phyloP scores from a whole-genome alignment of 2,113 vertebrate species.

The Carettochelys insculpta region DNA sequence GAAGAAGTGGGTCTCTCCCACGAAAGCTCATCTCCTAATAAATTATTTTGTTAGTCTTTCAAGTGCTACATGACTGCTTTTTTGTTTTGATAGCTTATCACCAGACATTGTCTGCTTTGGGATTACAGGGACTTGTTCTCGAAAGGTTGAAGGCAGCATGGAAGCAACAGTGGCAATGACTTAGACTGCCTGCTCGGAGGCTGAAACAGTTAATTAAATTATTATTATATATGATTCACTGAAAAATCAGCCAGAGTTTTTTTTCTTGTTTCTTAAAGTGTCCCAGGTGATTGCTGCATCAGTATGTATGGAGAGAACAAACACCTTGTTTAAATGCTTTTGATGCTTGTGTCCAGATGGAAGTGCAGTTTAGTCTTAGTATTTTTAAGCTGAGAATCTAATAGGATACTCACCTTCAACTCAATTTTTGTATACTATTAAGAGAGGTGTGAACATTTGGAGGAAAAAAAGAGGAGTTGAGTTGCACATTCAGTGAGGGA shows the following conservation, averaged over 20 bases:
- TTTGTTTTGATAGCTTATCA: no score
- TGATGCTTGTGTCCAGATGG: conserved; percentile 55
- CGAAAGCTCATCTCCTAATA: no score
- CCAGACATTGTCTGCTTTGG: background rate
- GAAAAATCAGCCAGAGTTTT: no score
- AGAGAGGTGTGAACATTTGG: conserved; percentile 20
- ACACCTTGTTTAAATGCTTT: conserved; percentile 25
- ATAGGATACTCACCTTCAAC: conserved; percentile 15
- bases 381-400: conserved; percentile 39
- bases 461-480: conserved; percentile 16
- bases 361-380: conserved; percentile 47
- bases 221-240: background rate
- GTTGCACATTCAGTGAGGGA: accelerated
- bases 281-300: background rate
- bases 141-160: background rate
- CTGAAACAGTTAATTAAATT: conserved; percentile 38
- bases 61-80: no score
- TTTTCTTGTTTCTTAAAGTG: background rate
- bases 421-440: conserved; percentile 32
- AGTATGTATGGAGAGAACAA: background rate
- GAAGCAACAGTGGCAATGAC: background rate
- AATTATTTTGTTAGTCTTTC: no score
- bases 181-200: background rate
- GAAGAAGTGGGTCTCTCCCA: no score
- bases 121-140: background rate